Evolutionary conservation across 2,113 vertebrate genomes (phyloP).

Genomic region (Caretta caretta): DNA sequence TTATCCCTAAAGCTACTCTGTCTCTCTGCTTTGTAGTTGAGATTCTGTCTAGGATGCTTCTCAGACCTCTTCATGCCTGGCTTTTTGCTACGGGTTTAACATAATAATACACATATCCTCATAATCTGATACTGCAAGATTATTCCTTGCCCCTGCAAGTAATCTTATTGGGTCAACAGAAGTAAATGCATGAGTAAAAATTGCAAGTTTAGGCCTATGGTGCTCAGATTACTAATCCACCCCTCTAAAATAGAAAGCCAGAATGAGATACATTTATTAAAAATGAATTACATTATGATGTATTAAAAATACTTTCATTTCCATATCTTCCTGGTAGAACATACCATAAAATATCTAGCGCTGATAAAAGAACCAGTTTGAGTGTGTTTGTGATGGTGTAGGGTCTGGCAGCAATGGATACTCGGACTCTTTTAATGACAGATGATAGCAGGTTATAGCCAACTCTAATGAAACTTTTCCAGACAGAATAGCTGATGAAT

Average conservation of each 20-base stretch:
- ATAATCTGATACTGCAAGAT: too few relatives aligned
- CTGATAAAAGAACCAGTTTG: neutral
- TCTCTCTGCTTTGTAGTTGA: too few relatives aligned
- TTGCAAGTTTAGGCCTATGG: neutral
- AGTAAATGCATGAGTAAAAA: neutral
- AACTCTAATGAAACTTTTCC: neutral
- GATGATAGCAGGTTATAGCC: neutral
- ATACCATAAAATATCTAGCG: neutral
- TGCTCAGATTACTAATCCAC: neutral
- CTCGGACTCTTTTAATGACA: neutral
- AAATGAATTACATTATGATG: neutral
- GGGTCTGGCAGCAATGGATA: neutral
- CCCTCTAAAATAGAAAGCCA: neutral
- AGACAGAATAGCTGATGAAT: neutral
- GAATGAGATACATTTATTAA: neutral
- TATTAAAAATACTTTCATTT: fast-evolving
- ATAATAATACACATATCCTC: too few relatives aligned
- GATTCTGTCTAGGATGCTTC: too few relatives aligned
- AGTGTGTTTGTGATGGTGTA: neutral
- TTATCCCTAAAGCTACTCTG: too few relatives aligned
- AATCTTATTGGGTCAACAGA: neutral
- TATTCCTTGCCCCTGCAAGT: too few relatives aligned
- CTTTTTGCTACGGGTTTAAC: too few relatives aligned
- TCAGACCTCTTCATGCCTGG: too few relatives aligned
- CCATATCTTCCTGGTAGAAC: neutral